Evolutionary conservation across 2,113 vertebrate species (phyloP).

Genomic region (Neopipo cinnamomea): DNA sequence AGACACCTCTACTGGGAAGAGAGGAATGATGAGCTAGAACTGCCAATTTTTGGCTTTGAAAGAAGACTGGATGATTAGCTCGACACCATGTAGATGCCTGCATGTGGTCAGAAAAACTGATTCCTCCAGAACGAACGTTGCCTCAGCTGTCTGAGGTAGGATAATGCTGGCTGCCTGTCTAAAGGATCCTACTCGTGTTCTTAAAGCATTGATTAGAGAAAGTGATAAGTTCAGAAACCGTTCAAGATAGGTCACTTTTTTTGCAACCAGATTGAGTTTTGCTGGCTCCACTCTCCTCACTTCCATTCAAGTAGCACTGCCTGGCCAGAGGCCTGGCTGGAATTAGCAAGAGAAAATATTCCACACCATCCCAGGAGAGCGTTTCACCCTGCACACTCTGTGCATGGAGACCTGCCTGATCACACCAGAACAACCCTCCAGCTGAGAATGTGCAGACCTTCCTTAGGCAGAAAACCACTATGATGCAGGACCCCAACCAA

Average conservation of each 20-base stretch:
- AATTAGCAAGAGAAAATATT: not conserved
- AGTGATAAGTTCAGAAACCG: not conserved
- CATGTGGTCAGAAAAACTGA: not conserved
- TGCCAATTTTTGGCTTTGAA: not conserved
- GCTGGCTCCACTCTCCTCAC: not conserved
- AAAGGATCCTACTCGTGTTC: not conserved
- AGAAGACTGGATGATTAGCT: not conserved
- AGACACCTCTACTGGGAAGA: not conserved
- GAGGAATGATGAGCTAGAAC: not conserved
- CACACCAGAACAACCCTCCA: not conserved
- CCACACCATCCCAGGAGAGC: not conserved
- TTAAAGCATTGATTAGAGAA: not conserved
- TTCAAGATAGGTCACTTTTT: not conserved
- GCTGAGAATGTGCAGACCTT: not conserved
- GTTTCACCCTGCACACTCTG: rapidly evolving
- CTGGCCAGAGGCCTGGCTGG: rapidly evolving
- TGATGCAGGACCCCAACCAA: rapidly evolving
- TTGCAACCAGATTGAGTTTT: not conserved
- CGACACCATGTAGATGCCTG: not conserved
- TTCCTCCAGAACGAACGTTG: not conserved
- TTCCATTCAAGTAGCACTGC: not conserved
- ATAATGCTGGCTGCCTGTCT: not conserved
- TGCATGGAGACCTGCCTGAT: not conserved
- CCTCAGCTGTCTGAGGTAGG: not conserved
- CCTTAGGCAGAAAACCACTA: not conserved